A percentile compares a stretch with the other conserved stretches of the same genome.
Evolutionary conservation across 2,113 vertebrate genomes (phyloP).

Genomic region (Bujurquina vittata): DNA sequence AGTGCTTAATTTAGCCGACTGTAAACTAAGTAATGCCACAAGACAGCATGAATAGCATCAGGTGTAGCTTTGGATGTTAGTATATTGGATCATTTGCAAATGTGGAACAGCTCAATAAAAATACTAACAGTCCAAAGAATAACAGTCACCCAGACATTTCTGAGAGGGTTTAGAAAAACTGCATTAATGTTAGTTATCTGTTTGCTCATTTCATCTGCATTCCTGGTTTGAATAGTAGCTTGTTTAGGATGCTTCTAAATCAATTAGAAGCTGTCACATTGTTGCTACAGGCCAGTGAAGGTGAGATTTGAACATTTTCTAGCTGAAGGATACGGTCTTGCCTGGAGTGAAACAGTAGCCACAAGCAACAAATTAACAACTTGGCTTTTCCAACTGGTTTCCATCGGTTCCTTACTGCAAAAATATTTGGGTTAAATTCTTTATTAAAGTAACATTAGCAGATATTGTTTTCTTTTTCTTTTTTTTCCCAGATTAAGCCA

Average conservation of each 20-base stretch:
- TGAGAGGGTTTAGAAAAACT: conserved; percentile 17
- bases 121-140: neutral
- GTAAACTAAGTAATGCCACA: neutral
- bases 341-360: neutral
- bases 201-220: neutral
- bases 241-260: conserved; percentile 12
- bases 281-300: conserved; percentile 2
- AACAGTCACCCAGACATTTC: conserved; percentile 12
- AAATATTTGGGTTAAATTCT: neutral
- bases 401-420: neutral
- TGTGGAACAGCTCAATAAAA: neutral
- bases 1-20: neutral
- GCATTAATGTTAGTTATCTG: neutral
- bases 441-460: neutral
- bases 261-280: conserved; percentile 24
- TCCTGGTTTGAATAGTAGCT: conserved; percentile 1
- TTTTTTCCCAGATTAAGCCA: neutral
- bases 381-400: neutral
- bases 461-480: neutral
- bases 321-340: neutral
- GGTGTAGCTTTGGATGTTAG: neutral
- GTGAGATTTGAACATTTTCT: conserved; percentile 11
- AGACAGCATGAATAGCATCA: neutral
- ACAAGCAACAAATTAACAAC: neutral
- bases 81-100: neutral